Conservation (phyloP, 2,888 invertebrate genomes). For the Parnassius mnemosyne region DNA sequence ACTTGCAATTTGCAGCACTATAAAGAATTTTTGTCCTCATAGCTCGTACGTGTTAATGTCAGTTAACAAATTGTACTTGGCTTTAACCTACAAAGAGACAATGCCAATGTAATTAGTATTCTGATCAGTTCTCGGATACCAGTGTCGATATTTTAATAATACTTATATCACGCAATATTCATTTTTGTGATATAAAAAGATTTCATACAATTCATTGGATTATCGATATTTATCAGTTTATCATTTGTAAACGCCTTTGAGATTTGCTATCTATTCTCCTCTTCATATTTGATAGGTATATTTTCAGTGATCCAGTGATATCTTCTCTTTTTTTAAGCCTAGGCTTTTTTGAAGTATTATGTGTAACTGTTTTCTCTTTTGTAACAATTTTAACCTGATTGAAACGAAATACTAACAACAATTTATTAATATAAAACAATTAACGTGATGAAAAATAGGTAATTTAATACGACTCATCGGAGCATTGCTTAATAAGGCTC, state of each 20-base stretch:
- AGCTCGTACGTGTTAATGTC: background rate
- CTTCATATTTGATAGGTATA: background rate
- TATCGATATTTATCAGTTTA: slow-evolving; percentile 2
- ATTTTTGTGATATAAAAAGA: too few relatives aligned
- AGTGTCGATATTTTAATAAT: background rate
- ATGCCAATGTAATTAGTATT: background rate
- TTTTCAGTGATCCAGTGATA: slow-evolving; percentile 7
- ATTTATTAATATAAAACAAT: too few relatives aligned
- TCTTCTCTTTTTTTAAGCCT: too few relatives aligned
- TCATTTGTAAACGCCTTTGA: background rate
- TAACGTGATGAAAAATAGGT: too few relatives aligned
- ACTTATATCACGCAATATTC: too few relatives aligned
- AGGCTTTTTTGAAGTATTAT: too few relatives aligned
- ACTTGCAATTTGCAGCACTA: background rate
- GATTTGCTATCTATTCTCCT: slow-evolving; percentile 10
- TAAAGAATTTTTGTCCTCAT: background rate
- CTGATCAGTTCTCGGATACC: background rate
- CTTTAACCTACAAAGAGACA: background rate
- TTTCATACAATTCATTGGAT: background rate
- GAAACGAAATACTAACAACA: too few relatives aligned
- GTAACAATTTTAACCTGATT: too few relatives aligned
- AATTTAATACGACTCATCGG: too few relatives aligned
- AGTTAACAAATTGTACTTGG: background rate
- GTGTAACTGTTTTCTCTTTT: too few relatives aligned
- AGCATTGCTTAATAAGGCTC: too few relatives aligned